Evolutionary conservation across 2,797 vertebrate genomes (phyloP).

Genomic region (Merluccius polli): DNA sequence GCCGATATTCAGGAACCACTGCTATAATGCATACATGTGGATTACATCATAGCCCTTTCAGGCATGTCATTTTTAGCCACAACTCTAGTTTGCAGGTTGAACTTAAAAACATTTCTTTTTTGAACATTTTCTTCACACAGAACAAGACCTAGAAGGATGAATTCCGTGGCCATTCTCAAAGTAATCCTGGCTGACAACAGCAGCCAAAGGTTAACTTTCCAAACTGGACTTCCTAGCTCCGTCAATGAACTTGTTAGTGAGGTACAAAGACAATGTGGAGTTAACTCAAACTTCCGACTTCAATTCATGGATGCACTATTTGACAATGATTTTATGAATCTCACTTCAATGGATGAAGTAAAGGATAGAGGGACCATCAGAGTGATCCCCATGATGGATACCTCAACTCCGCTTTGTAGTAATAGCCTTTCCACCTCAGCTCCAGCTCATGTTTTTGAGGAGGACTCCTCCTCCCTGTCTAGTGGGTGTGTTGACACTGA

Average conservation of each 20-base stretch:
- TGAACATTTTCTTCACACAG: too few relatives aligned
- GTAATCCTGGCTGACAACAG: too few relatives aligned
- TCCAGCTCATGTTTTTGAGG: background rate
- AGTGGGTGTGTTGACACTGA: background rate
- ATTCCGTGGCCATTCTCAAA: too few relatives aligned
- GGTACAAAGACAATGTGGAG: constrained; percentile 34
- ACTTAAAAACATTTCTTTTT: too few relatives aligned
- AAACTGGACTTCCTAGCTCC: constrained; percentile 25
- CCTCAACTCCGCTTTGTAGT: background rate
- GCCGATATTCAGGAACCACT: too few relatives aligned
- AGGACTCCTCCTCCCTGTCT: background rate
- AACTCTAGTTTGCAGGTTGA: too few relatives aligned
- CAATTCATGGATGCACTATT: constrained; percentile 39
- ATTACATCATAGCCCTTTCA: too few relatives aligned
- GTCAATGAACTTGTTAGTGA: constrained; percentile 26
- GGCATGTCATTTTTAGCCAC: too few relatives aligned
- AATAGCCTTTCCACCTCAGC: background rate
- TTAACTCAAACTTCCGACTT: constrained; percentile 22
- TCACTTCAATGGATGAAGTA: constrained; percentile 32
- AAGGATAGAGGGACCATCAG: constrained; percentile 32
- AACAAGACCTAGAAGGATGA: too few relatives aligned
- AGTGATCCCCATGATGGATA: background rate
- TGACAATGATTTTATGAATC: constrained; percentile 33
- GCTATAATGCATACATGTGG: too few relatives aligned
- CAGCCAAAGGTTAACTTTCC: constrained; percentile 22